Base-by-base conservation (phyloP, 2,888 invertebrate species). In the Pyrgus malvae region DNA sequence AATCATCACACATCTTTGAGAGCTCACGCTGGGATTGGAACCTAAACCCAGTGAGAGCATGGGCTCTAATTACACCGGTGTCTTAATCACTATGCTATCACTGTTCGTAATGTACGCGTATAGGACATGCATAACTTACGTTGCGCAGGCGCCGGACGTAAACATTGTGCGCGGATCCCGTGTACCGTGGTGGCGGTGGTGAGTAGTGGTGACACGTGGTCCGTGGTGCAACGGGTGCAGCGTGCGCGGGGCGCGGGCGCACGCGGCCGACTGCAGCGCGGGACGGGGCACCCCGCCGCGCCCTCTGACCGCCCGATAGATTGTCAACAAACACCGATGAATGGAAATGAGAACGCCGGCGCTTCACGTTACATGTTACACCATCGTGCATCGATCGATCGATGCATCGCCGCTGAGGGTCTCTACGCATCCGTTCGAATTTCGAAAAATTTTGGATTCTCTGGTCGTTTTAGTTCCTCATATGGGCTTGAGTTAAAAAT, bases 121-220 rank as follows among this genome's bases (percentile, higher is more conserved):
- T 68, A 77, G 80, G 74, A 76, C 78, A 77, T 84, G 85, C 83
- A 85, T 82, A 83, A 86, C 86, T 86, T 85, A 87, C 86, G 74
- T 76, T 38, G 46, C 29, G 74, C 69, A 74, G 72, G 68, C 71
- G 67, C 64, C 67, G 69, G 69, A 74, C 69, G 78, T 81, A 78
- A 83, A 79, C 81, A 81, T 75, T 72, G 71, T n/a, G n/a, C n/a
- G 31, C 16, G 12, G 23, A 17, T 25, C 25, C 48, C 16, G 12
- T 48, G 37, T 23, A 17, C 14, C 16, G 35, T 70, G 70, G 59
- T 44, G 38, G 49, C 37, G 25, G 33, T 17, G 19, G 42, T 14
- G 35, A 1, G 40, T 17, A 45, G 11, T n/a, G 25, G 12, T 11
- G n/a, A 12, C 37, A 5, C 7, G 37, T 14, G 17, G 16, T 38